Evolutionary conservation across 2,797 vertebrate species (phyloP), one percentile per base, ranked within the genome.

Genomic region (Mastacembelus armatus): DNA sequence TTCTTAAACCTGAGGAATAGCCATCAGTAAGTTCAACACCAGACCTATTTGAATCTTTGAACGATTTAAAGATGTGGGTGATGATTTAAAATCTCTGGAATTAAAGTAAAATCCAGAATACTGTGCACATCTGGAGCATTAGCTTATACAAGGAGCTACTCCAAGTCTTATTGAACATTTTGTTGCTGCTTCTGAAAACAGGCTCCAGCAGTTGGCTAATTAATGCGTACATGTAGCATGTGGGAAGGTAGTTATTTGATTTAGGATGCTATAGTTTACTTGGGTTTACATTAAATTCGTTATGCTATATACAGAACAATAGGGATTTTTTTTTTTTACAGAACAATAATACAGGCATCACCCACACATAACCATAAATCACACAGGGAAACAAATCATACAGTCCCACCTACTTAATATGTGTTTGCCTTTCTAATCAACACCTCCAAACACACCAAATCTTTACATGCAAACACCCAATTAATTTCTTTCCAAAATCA

Each of bases 1-100:
- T 58, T 55, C 54, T 61, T 16, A 40, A 54, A 61, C 35, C 16
- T 22, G 32, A n/a, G 50, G 59, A 45, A 61, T 19, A 29, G 14
- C 24, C 4, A 2, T n/a, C 27, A 50, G 36, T 56, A 57, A 69
- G 8, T 18, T 26, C 39, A 55, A 40, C 32, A n/a, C 6, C 15
- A 50, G 18, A 26, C 16, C 16, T 38, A 8, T 51, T 42, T 32
- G 18, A 52, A 50, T 21, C 2, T 1, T 42, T 38, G 24, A 58
- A 66, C 51, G 60, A 67, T 64, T 32, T 1, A 1, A 54, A 63
- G 30, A 55, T 52, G 57, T 68, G 33, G 26, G 30, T 1, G 4
- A 16, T 54, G 35, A 60, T 64, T 80, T 30, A 64, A 49, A 66
- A n/a, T 22, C 16, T n/a, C 18, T 77, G 66, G 21, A 76, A 45